Evolutionary conservation across 1,140 invertebrate species (phyloP), one percentile per base, ranked within the genome.

Genomic region (Phortica variegata): DNA sequence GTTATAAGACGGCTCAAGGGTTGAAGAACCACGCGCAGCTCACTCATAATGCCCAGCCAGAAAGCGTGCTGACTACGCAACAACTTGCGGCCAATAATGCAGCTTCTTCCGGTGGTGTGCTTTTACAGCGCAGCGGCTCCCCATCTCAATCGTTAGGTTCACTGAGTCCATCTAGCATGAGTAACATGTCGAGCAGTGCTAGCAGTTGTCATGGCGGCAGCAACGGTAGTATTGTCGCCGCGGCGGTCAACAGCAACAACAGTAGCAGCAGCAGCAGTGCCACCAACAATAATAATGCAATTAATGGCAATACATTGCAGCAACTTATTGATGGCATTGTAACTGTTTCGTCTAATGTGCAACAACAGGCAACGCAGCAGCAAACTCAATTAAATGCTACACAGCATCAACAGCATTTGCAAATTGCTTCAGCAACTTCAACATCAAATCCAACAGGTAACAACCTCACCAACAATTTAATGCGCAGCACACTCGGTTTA

Each of bases 1-100:
- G 84, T 70, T 91, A 90, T 77, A 88, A 87, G 71, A 88, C 88
- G 37, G 78, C 82, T 10, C 84, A 88, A 74, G 87, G 87, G 21
- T 77, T 91, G 54, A 87, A 87, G 60, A 86, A 82, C 57, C 89
- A 91, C 65, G 80, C 82, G 3, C 73, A 81, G 37, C 58, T 79
- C 2, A 80, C 84, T 54, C 85, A 87, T 71, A 80, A 79, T 40
- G 47, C 61, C 31, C 71, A 73, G 43, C 68, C 61, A 31, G 77
- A 77, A 17, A 68, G 63, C 32, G 55, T 58, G 42, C 53, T 60
- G 31, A 60, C 48, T 49, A 56, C 75, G 49, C 26, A 8, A 7
- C 29, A 43, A 45, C 12, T 15, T 43, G 43, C 46, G 38, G 38
- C 49, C 39, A 16, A 34, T 53, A 3, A 20, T 17, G 43, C 31